Conservation (phyloP, 2,888 invertebrate species). For the Gastracanthus pulcherrimus region DNA sequence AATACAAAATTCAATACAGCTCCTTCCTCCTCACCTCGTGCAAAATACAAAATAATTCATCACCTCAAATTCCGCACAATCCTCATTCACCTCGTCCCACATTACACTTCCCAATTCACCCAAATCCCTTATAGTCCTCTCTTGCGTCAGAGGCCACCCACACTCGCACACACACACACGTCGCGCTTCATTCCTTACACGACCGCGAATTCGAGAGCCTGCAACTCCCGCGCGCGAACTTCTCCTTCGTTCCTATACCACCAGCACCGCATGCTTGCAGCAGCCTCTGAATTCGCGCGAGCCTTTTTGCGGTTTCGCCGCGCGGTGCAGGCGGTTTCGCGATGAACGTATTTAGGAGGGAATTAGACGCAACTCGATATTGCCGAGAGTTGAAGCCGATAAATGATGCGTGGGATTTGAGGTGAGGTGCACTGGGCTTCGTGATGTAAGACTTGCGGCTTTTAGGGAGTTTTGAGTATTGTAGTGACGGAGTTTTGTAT, state of each 20-base stretch:
- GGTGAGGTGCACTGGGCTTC: background rate
- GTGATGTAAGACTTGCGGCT: background rate
- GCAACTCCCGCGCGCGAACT: conserved; percentile 13
- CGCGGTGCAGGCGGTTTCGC: background rate
- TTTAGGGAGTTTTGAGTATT: background rate
- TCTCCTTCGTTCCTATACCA: background rate
- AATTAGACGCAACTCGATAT: conserved; percentile 31
- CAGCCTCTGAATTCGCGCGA: conserved; percentile 22
- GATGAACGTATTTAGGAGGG: conserved; percentile 11
- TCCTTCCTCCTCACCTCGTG: no score
- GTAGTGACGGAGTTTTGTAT: no score
- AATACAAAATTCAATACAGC: no score
- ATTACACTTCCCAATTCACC: background rate
- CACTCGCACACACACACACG: conserved; percentile 20
- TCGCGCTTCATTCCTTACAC: conserved; percentile 30
- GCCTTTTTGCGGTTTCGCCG: conserved; percentile 35
- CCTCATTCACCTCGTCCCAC: no score
- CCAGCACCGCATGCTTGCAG: background rate
- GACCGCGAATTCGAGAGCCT: conserved; percentile 43
- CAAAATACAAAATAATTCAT: no score
- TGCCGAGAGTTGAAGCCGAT: background rate
- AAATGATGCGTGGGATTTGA: conserved; percentile 8
- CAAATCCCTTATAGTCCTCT: background rate
- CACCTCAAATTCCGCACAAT: no score
- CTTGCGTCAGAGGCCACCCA: conserved; percentile 3